A percentile compares a stretch with the other conserved stretches of the same genome.
Conservation (phyloP, 1,140 invertebrate genomes). For the Pseudomyrmex cubaensis region DNA sequence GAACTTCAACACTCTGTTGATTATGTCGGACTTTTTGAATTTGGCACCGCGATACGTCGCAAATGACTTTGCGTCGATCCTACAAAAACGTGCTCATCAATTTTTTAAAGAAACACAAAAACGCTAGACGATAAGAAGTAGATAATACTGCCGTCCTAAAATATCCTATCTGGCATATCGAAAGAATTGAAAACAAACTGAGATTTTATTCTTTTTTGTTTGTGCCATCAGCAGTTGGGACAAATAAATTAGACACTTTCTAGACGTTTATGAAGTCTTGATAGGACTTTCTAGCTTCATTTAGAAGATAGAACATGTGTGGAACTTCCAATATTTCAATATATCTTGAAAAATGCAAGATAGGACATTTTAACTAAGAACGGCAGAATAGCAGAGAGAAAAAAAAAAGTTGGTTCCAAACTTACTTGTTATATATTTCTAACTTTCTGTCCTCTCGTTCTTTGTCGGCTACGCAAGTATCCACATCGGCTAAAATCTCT, state of each 20-base stretch:
- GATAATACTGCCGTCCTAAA: no score
- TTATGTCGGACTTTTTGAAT: slow-evolving; percentile 97
- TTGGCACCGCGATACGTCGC: slow-evolving; percentile 93
- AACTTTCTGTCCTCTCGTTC: slow-evolving; percentile 94
- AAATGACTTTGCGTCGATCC: slow-evolving; percentile 96
- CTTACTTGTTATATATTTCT: slow-evolving; percentile 93
- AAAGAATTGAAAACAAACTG: no score
- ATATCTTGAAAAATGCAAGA: no score
- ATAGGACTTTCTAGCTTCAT: no score
- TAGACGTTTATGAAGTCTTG: no score
- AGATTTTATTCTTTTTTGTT: no score
- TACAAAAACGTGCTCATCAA: slow-evolving; percentile 71
- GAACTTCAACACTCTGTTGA: slow-evolving; percentile 94
- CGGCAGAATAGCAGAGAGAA: neutral
- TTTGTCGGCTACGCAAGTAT: slow-evolving; percentile 96
- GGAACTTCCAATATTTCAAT: no score
- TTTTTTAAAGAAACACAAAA: no score
- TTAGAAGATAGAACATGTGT: no score
- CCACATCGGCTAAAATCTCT: slow-evolving; percentile 94
- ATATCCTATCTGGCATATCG: no score
- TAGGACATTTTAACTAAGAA: neutral
- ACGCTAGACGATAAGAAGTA: no score
- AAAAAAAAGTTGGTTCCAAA: slow-evolving; percentile 12
- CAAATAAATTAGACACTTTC: neutral
- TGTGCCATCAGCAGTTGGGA: neutral